Base-by-base conservation (phyloP, 2,797 vertebrate genomes). In the Hirundo rustica region DNA sequence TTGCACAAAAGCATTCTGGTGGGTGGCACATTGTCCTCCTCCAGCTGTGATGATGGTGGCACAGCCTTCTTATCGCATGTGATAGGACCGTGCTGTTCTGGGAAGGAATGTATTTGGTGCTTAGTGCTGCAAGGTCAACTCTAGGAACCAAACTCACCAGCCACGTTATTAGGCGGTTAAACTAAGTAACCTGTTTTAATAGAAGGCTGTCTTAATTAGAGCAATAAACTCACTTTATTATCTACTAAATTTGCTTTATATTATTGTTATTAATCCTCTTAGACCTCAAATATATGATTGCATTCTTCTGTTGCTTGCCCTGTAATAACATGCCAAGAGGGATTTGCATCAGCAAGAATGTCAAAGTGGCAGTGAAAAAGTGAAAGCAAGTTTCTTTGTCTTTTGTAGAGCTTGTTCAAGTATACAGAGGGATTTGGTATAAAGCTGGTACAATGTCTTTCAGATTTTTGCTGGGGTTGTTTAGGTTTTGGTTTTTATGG, bases 281-380 rank as follows among this genome's bases (percentile, higher is more conserved):
- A 70, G 12, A 57, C 40, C 48, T 21, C 27, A 78, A 51, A 40
- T 95, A 53, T 6, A 18, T 75, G 13, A 53, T 53, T 81, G 27
- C 36, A 22, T 93, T 94, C 21, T 88, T 2, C 38, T 83, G 29
- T 88, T 96, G 58, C 47, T 72, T 85, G 53, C 42, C 47, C 32
- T 92, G 36, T 61, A 73, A 42, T 91, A 82, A 47, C 48, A 21
- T 18, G 11, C 36, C 77, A 61, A 74, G 67, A 83, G 38, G 54
- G 65, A 85, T 94, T 95, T 94, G 38, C 19, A 75, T 94, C 16
- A 54, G 23, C 54, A 83, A 42, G 78, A 92, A 55, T 65, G 38
- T 79, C 45, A 44, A 68, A 91, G 57, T 55, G 30, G 47, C 30
- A 38, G 29, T 72, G 85, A 50, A 85, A 83, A 88, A 80, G 26